Percentiles rank a stretch among this genome's conserved stretches.
phyloP scores from a whole-genome alignment of 2,113 vertebrate genomes.

The Glareola pratincola region DNA sequence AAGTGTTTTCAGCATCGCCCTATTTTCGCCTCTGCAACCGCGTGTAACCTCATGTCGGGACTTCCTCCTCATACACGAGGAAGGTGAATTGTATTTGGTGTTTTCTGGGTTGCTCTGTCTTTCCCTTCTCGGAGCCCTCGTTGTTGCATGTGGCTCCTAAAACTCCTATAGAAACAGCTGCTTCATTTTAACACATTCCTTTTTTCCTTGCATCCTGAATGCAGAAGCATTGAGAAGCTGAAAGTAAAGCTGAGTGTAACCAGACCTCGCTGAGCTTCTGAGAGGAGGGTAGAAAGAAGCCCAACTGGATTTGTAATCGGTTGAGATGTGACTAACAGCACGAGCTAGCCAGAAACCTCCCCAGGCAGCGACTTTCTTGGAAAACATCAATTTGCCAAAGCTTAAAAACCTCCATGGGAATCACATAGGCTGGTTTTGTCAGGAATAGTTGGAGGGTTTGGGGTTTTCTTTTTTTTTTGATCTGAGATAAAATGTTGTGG shows the following conservation, averaged over 20 bases:
- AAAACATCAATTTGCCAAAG: not conserved
- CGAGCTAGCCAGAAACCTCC: not conserved
- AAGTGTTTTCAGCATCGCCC: not conserved
- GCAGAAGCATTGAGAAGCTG: not conserved
- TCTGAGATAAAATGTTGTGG: not conserved
- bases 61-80: not conserved
- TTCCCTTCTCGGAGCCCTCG: not conserved
- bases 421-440: not conserved
- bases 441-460: not conserved
- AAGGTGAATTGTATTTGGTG: not conserved
- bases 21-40: not conserved
- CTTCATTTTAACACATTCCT: not conserved
- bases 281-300: not conserved
- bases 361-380: not conserved
- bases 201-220: not conserved
- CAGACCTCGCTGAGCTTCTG: not conserved
- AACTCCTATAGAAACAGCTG: not conserved
- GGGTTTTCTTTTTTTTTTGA: not conserved
- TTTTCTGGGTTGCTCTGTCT: not conserved
- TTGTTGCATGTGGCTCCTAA: not conserved
- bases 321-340: conserved; percentile 10
- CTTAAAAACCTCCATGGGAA: not conserved
- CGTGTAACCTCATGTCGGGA: not conserved
- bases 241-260: conserved; percentile 3
- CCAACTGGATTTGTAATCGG: conserved; percentile 2